Evolutionary conservation across 2,888 invertebrate genomes (phyloP).

Genomic region (Romanomermis culicivorax): DNA sequence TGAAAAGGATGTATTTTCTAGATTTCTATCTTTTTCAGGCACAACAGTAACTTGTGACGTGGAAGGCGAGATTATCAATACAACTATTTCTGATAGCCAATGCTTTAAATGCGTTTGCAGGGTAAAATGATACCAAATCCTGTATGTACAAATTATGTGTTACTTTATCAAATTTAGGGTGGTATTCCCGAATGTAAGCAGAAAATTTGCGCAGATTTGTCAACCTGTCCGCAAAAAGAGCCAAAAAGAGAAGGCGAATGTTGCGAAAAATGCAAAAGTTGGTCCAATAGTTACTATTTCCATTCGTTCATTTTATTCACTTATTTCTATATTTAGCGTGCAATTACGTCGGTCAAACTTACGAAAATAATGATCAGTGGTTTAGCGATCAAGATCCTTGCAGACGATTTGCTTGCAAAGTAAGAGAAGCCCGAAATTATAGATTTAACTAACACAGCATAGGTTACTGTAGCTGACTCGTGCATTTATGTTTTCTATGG

Average conservation of each 20-base stretch:
- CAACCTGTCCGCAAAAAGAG: neutral
- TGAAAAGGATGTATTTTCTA: no score
- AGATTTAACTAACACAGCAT: no score
- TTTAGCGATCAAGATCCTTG: constrained; percentile 12
- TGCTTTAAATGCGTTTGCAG: neutral
- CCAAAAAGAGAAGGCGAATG: neutral
- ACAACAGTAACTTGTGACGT: neutral
- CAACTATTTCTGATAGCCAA: neutral
- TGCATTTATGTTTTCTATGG: no score
- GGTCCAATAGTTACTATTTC: neutral
- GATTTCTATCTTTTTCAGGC: neutral
- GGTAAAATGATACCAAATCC: neutral
- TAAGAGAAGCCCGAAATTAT: no score
- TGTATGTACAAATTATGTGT: neutral
- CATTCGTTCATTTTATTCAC: no score
- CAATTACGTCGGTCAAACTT: constrained; percentile 11
- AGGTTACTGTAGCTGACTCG: no score
- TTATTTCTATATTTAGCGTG: no score
- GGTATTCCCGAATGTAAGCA: neutral
- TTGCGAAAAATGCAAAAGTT: neutral
- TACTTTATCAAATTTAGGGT: neutral
- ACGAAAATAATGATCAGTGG: constrained; percentile 13
- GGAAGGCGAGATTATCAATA: neutral
- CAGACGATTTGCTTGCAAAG: constrained; percentile 12
- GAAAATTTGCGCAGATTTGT: neutral